Percentiles rank a stretch among this genome's conserved stretches.
phyloP scores from a whole-genome alignment of 2,113 vertebrate species.

The Cyanoliseus patagonus region DNA sequence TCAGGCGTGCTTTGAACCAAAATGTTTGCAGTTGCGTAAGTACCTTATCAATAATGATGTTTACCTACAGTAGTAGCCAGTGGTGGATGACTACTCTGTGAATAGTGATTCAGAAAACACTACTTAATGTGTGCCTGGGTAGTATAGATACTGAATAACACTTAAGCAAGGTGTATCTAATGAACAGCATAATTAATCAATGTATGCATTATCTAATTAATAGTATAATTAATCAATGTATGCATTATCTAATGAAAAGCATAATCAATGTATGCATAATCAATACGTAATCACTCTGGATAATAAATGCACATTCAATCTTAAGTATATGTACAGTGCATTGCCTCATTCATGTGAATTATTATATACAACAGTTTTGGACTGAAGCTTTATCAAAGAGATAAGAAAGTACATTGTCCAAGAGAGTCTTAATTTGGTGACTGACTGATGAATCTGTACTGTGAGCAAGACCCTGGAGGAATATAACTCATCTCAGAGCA shows the following conservation, averaged over 20 bases:
- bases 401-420: not conserved
- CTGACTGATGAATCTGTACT: not conserved
- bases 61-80: not conserved
- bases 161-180: not conserved
- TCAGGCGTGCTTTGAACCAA: not conserved
- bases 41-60: not conserved
- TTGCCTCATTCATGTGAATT: not conserved
- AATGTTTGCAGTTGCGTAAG: not conserved
- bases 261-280: not conserved
- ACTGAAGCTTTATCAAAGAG: not conserved
- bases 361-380: not conserved
- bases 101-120: not conserved
- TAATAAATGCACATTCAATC: not conserved
- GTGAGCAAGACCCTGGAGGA: not conserved
- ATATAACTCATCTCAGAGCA: not conserved
- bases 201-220: not conserved
- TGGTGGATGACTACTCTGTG: not conserved
- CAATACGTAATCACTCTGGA: not conserved
- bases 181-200: not conserved
- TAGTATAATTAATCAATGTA: not conserved
- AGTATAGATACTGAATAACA: not conserved
- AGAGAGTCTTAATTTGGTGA: not conserved
- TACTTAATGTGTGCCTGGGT: rapidly evolving
- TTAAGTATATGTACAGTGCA: not conserved
- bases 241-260: not conserved